Percentiles rank a stretch among this genome's conserved stretches.
These are phyloP conservation scores for Aphelenchoides avenae DNA, from an alignment of 1,140 invertebrate genomes.

Conservation along the genomic window DNA sequence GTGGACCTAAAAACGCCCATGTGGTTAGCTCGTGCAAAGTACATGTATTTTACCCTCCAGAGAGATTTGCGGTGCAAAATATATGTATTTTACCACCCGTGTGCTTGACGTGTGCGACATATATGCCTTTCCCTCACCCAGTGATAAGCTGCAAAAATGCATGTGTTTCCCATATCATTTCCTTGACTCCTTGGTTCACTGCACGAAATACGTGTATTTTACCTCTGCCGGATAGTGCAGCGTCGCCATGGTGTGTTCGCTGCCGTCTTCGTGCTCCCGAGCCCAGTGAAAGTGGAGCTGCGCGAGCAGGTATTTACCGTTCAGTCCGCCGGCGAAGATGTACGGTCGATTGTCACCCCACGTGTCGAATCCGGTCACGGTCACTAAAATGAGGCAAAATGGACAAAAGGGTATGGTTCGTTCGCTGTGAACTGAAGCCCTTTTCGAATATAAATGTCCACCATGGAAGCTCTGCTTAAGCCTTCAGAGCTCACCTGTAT, in stretches of 20 bases:
- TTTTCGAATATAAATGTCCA: too few species aligned
- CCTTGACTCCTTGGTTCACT: too few species aligned
- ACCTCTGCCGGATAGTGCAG: conserved; percentile 61
- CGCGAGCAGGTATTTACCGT: conserved; percentile 71
- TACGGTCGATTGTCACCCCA: conserved; percentile 51
- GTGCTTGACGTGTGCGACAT: too few species aligned
- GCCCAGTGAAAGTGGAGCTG: conserved; percentile 85
- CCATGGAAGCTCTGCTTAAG: too few species aligned
- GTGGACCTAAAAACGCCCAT: conserved; percentile 60
- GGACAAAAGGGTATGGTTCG: background rate
- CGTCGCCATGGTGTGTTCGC: conserved; percentile 79
- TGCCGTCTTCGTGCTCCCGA: conserved; percentile 72
- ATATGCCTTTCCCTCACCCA: too few species aligned
- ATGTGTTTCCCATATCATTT: too few species aligned
- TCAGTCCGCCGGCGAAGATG: conserved; percentile 68
- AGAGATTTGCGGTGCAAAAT: conserved; percentile 11
- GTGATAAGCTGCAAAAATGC: too few species aligned
- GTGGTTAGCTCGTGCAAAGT: too few species aligned
- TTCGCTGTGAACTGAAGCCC: background rate
- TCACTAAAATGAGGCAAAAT: conserved; percentile 33
- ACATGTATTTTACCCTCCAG: conserved; percentile 64
- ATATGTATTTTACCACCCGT: too few species aligned
- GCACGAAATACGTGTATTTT: too few species aligned
- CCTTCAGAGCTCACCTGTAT: conserved; percentile 40
- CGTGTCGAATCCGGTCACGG: conserved; percentile 48